Base-by-base conservation (phyloP, 2,888 invertebrate genomes). In the Octodonta nipae region DNA sequence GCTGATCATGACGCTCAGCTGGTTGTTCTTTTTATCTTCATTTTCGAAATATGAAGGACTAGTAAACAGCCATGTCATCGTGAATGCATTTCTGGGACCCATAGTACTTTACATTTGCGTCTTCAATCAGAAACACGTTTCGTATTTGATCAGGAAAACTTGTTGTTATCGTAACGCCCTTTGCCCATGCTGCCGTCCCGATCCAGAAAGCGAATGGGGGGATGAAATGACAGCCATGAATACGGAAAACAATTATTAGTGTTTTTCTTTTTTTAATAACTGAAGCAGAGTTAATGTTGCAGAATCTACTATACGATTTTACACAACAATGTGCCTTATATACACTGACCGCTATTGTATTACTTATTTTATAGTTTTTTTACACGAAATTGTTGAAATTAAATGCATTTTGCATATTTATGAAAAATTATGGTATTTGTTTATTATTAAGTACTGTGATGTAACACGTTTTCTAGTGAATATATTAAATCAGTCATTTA, bases 141-240 rank as follows among this genome's bases (percentile, higher is more conserved):
- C 75, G 5, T 84, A 78, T 60, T 63, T 86, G 33, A 60, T 86
- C 28, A 71, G 78, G 38, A 85, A 86, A 60, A 78, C 80, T 32
- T 86, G 84, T 60, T 82, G 81, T 49, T 80, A 80, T 52, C 73
- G 74, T 16, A 59, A 56, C 34, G 65, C 64, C 39, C 42, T 60
- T 11, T 65, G 63, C 40, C 58, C 65, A 28, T 71, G 71, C 38
- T 71, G 70, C 45, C 59, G 60, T 32, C 61, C 61, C 4, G 76
- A 82, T 41, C 78, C 77, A 1, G 70, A 78, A 15, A 76, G 78
- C 2, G 85, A 86, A 51, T 86, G 85, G 85, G 86, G 86, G 0
- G 86, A 86, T 51, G 86, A 87, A 63, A 77, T 86, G 80, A 78
- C 82, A 32, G 83, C 85, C 40, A 85, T 86, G 75, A 84, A 84